Evolutionary conservation across 92 coral and sea anemone genomes (phyloP), one percentile per base, ranked within the genome.

Genomic region (Porites rus): DNA sequence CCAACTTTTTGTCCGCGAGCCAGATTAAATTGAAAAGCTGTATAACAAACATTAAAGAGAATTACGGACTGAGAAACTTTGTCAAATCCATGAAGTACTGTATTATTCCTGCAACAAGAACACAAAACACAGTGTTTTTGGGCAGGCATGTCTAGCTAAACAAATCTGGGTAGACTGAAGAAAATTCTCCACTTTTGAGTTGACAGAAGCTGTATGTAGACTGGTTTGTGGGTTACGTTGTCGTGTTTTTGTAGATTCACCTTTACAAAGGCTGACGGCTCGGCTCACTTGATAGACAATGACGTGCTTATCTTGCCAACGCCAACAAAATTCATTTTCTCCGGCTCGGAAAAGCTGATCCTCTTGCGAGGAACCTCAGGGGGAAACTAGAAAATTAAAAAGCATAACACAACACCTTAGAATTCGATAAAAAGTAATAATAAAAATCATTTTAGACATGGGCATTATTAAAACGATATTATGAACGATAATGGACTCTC

Each of bases 261-360:
- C 56, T 51, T 10, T 10, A 14, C 61, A 6, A 10, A 56, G 13
- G 20, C 60, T 50, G 77, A 10, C 72, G 14, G 60, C 4, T n/a
- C 3, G 13, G 24, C 8, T 58, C 58, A 86, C 80, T 85, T 85
- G 51, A 92, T 85, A 18, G 94, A 88, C 28, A 92, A 59, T 38
- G 46, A 38, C 18, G 81, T 88, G 38, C 77, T 85, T 54, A 85
- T 58, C 82, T 91, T 83, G 9, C 96, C 80, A 20, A 38, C 46
- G 46, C 99, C 99, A 17, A 97, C 88, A 54, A 86, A 71, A 54
- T 97, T 91, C 94, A 97, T 93, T 73, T 95, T 95, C 75, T 95
- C 98, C 6, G 99, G 99, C 73, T 97, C 99, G 8, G 99, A 97
- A 88, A 92, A 90, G 43, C 99, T 93, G 88, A 95, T 92, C 81